Evolutionary conservation across 2,113 vertebrate genomes (phyloP).

Genomic region (Lagenorhynchus albirostris): DNA sequence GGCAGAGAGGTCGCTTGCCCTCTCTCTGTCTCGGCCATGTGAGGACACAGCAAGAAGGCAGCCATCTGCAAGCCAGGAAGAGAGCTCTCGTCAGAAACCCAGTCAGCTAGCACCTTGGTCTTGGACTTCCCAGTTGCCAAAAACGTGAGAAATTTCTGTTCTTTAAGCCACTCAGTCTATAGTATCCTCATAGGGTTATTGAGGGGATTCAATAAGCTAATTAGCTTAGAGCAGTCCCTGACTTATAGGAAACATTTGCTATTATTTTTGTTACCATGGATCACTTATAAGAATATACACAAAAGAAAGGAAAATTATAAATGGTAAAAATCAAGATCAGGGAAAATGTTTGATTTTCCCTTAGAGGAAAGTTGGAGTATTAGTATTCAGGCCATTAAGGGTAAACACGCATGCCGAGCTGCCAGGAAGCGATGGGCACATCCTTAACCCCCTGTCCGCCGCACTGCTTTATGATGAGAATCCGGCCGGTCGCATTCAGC

Average conservation of each 20-base stretch:
- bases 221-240: background rate
- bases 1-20: background rate
- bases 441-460: background rate
- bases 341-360: background rate
- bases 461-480: background rate
- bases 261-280: background rate
- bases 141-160: background rate
- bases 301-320: background rate
- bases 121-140: background rate
- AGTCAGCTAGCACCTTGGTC: background rate
- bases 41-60: background rate
- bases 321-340: background rate
- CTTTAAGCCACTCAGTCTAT: background rate
- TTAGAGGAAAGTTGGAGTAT: background rate
- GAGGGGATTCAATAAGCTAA: background rate
- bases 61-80: background rate
- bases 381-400: background rate
- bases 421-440: background rate
- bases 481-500: background rate
- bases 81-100: background rate
- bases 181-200: background rate
- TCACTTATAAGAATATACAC: background rate
- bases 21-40: background rate
- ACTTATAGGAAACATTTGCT: background rate
- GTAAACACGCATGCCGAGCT: background rate